phyloP scores from a whole-genome alignment of 1,140 invertebrate genomes.

The Diorhabda sublineata region DNA sequence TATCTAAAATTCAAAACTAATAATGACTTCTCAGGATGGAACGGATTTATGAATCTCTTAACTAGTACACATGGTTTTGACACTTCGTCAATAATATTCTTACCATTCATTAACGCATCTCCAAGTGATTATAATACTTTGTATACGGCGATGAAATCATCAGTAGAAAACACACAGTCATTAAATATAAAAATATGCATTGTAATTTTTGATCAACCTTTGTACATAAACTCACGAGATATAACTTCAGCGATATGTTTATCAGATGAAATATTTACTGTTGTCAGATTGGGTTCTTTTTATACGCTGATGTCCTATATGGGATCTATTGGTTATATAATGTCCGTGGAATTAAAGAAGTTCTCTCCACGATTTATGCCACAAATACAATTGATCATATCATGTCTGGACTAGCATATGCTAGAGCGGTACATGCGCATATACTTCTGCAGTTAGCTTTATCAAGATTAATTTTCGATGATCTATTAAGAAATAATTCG shows the following conservation, averaged over 20 bases:
- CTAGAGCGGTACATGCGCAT: constrained; percentile 34
- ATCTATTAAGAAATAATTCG: constrained; percentile 20
- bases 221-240: constrained; percentile 13
- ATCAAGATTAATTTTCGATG: constrained; percentile 25
- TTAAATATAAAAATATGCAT: constrained; percentile 24
- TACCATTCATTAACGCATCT: neutral
- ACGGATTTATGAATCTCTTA: constrained; percentile 26
- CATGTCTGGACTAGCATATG: constrained; percentile 29
- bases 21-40: constrained; percentile 21
- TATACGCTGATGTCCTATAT: no score
- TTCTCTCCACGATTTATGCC: constrained; percentile 29
- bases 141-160: neutral
- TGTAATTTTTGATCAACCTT: constrained; percentile 23
- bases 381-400: constrained; percentile 31
- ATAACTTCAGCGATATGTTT: constrained; percentile 17
- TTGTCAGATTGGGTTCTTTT: constrained; percentile 16
- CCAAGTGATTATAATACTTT: constrained; percentile 6
- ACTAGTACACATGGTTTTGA: constrained; percentile 27
- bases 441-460: constrained; percentile 26
- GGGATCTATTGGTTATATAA: no score
- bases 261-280: constrained; percentile 12
- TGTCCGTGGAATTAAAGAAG: no score
- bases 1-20: constrained; percentile 22
- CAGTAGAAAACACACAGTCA: neutral
- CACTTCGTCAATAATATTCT: constrained; percentile 14